Conservation (phyloP, 2,113 vertebrate species). For the Scytalopus superciliaris region DNA sequence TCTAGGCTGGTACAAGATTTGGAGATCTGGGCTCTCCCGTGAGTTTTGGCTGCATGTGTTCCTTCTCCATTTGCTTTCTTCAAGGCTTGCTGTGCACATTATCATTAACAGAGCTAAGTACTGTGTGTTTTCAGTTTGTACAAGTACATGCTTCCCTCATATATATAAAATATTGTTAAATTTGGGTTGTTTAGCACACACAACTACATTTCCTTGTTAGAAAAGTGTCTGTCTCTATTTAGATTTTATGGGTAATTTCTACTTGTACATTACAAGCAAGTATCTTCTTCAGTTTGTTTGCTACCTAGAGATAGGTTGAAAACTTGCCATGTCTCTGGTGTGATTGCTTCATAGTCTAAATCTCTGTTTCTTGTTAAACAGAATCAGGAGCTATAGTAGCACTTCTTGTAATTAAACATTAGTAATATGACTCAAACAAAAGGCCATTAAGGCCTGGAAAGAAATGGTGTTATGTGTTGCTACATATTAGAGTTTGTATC, state of each 20-base stretch:
- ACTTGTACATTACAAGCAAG: not conserved
- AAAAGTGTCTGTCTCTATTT: not conserved
- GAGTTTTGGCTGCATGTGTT: not conserved
- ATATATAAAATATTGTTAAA: not conserved
- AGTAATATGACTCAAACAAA: not conserved
- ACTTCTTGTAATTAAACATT: not conserved
- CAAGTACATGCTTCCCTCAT: not conserved
- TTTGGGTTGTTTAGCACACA: not conserved
- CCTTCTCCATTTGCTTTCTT: not conserved
- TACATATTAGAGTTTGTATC: not conserved
- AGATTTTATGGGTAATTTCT: not conserved
- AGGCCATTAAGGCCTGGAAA: not conserved
- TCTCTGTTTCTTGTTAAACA: not conserved
- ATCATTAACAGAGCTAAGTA: not conserved
- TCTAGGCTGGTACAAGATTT: not conserved
- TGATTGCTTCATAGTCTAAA: not conserved
- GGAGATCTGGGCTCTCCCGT: not conserved
- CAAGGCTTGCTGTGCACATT: not conserved
- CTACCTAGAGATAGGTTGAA: not conserved
- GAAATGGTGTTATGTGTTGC: not conserved
- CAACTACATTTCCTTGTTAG: not conserved
- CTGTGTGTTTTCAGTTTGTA: not conserved
- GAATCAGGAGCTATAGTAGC: not conserved
- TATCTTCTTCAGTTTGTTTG: not conserved
- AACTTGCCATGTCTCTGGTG: not conserved